A percentile compares a stretch with the other conserved stretches of the same genome.
phyloP scores from a whole-genome alignment of 1,140 invertebrate species.

The Notospermus geniculatus region DNA sequence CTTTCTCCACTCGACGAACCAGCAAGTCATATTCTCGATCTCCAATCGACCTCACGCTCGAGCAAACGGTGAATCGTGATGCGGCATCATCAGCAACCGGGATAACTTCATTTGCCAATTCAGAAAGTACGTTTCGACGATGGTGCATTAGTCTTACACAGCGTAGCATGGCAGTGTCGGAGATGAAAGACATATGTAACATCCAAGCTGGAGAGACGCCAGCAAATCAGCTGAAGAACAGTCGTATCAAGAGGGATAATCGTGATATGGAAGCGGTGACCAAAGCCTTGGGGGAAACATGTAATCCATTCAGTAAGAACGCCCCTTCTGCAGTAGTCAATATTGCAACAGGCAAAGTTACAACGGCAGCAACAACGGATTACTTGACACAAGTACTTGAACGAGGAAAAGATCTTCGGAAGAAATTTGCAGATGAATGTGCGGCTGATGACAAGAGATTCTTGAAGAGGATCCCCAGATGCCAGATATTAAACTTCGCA shows the following conservation, averaged over 20 bases:
- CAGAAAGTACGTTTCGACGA: neutral
- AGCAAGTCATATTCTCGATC: neutral
- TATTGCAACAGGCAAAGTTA: constrained; percentile 3
- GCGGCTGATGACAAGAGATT: neutral
- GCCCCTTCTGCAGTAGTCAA: neutral
- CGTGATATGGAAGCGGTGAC: neutral
- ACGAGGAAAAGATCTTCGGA: neutral
- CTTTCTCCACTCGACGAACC: constrained; percentile 4
- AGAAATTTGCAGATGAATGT: constrained; percentile 4
- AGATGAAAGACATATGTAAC: neutral
- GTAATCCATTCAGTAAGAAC: constrained; percentile 7
- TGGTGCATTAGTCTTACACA: constrained; percentile 5
- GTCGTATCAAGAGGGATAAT: neutral
- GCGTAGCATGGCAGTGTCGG: constrained; percentile 4
- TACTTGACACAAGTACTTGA: constrained; percentile 4
- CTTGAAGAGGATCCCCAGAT: neutral
- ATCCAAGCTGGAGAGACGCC: constrained; percentile 6
- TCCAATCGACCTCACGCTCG: constrained; percentile 7
- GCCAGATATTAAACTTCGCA: constrained; percentile 3
- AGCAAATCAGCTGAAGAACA: neutral
- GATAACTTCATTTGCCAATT: constrained; percentile 4
- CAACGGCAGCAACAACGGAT: neutral
- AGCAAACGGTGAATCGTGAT: constrained; percentile 8
- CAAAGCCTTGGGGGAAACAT: neutral
- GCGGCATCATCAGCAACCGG: constrained; percentile 5